Conservation (phyloP, 2,797 vertebrate species). For the Cuculus canorus region DNA sequence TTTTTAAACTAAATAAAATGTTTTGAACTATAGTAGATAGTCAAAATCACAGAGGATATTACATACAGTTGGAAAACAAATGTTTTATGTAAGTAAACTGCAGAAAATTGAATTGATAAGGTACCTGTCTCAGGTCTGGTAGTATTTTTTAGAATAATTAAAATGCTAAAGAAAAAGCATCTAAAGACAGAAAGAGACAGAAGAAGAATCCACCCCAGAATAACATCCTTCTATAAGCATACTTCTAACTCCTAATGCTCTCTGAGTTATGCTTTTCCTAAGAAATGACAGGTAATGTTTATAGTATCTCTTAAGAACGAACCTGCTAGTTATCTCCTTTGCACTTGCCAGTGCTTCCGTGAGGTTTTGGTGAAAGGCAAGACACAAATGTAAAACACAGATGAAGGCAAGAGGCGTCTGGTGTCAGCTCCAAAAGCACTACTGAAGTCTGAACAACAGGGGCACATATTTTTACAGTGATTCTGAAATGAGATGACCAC, state of each 20-base stretch:
- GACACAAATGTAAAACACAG: neutral
- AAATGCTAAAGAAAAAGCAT: neutral
- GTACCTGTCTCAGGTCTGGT: neutral
- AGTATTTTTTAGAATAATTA: neutral
- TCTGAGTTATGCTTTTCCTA: neutral
- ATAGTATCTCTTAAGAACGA: neutral
- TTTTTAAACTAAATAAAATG: neutral
- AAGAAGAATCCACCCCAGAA: neutral
- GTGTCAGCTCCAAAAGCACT: neutral
- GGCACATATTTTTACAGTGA: neutral
- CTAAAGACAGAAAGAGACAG: neutral
- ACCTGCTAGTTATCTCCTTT: neutral
- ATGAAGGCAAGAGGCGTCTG: neutral
- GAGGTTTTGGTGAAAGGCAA: neutral
- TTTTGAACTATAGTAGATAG: neutral
- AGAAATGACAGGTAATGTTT: neutral
- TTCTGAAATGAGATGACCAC: neutral
- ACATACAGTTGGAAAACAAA: neutral
- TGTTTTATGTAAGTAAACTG: neutral
- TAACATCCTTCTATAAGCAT: neutral
- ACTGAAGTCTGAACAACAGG: neutral
- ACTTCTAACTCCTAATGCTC: neutral
- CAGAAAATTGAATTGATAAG: neutral
- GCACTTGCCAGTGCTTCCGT: neutral
- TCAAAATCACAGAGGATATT: neutral